Evolutionary conservation across 1,140 invertebrate genomes (phyloP).

Genomic region (Parasteatoda tepidariorum): DNA sequence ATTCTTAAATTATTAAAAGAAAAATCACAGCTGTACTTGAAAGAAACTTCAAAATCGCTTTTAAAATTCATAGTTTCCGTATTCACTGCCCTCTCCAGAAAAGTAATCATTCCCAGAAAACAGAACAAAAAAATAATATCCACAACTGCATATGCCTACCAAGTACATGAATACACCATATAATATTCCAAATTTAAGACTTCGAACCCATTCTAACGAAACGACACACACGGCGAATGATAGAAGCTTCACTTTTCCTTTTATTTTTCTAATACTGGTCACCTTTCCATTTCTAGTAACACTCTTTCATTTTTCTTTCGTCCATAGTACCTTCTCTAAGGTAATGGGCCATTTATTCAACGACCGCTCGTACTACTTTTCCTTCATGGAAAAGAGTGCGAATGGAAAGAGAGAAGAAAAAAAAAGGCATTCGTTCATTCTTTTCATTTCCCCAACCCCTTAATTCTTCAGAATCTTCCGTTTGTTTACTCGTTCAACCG

Average conservation of each 20-base stretch:
- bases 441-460: conserved; percentile 6
- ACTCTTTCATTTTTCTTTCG: conserved; percentile 12
- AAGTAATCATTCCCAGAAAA: too few species aligned
- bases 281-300: conserved; percentile 19
- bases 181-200: not conserved
- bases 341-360: conserved; percentile 59
- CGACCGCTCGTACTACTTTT: conserved; percentile 31
- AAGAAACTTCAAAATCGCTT: too few species aligned
- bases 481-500: conserved; percentile 29
- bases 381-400: not conserved
- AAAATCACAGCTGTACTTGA: too few species aligned
- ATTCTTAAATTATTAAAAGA: too few species aligned
- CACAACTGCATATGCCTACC: too few species aligned
- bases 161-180: too few species aligned
- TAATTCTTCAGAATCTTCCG: conserved; percentile 30
- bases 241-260: not conserved
- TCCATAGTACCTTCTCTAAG: not conserved
- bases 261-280: conserved; percentile 15
- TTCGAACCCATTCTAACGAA: not conserved
- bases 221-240: conserved; percentile 1
- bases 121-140: too few species aligned
- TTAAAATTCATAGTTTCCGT: too few species aligned
- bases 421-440: conserved; percentile 11
- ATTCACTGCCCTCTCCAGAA: too few species aligned
- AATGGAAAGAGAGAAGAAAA: not conserved